Percentiles rank a stretch among this genome's conserved stretches.
Conservation (phyloP, 2,888 invertebrate genomes). For the Agriopis leucophaearia region DNA sequence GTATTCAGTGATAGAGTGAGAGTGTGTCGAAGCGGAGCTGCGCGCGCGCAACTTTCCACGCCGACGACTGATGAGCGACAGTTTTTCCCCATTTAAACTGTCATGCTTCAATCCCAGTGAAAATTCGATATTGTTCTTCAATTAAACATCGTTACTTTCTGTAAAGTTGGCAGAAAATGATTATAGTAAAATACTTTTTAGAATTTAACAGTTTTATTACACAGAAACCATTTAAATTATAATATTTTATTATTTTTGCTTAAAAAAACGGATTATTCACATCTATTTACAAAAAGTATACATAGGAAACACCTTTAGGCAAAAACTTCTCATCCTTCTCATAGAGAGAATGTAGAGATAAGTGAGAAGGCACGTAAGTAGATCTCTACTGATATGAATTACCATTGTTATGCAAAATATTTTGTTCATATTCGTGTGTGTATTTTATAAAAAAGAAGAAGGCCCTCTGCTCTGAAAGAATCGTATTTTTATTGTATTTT, state of each 20-base stretch:
- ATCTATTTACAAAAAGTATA: too few relatives aligned
- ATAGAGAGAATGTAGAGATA: too few relatives aligned
- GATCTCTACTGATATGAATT: too few relatives aligned
- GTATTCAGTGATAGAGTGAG: slow-evolving; percentile 79
- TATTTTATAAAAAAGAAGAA: background rate
- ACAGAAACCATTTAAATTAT: too few relatives aligned
- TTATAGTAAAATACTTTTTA: background rate
- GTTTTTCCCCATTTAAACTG: slow-evolving; percentile 75
- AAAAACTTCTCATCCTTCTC: too few relatives aligned
- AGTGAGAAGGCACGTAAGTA: too few relatives aligned
- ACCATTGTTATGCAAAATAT: too few relatives aligned
- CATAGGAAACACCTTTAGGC: too few relatives aligned
- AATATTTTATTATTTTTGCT: too few relatives aligned
- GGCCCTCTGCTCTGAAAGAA: background rate
- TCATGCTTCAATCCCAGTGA: slow-evolving; percentile 73
- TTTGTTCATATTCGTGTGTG: too few relatives aligned
- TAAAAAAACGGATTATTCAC: too few relatives aligned
- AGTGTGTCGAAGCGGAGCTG: slow-evolving; percentile 64
- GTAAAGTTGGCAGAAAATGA: slow-evolving; percentile 23
- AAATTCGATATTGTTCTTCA: slow-evolving; percentile 62
- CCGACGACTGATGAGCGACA: slow-evolving; percentile 72
- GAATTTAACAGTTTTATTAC: too few relatives aligned
- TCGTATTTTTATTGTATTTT: background rate
- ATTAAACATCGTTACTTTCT: slow-evolving; percentile 47
- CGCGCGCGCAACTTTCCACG: slow-evolving; percentile 67